Percentiles rank a stretch among this genome's conserved stretches.
Conservation (phyloP, 2,797 vertebrate genomes). For the Phaenicophaeus curvirostris region DNA sequence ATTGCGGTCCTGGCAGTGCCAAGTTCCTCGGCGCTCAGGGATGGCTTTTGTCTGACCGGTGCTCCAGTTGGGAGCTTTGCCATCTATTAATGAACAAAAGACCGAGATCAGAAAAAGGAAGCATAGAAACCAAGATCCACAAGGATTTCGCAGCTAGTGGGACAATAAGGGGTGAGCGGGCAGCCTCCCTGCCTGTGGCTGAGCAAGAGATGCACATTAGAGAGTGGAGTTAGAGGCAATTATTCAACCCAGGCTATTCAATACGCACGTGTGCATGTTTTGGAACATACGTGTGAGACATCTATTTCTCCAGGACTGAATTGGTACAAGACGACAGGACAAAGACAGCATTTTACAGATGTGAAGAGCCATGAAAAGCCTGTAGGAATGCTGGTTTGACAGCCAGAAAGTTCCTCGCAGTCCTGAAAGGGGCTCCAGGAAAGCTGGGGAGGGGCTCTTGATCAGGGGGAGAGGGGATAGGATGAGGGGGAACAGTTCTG, state of each 20-base stretch:
- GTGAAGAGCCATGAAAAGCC: neutral
- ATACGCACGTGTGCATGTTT: neutral
- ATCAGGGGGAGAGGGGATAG: too few relatives aligned
- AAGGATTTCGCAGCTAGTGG: neutral
- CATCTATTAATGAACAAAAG: neutral
- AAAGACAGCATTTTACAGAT: neutral
- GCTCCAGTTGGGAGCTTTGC: neutral
- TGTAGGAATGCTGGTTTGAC: neutral
- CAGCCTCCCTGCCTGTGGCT: neutral
- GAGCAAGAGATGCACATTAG: neutral
- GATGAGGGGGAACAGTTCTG: too few relatives aligned
- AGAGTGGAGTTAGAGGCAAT: neutral
- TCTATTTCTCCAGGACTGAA: neutral
- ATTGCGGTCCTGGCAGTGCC: neutral
- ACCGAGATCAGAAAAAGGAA: neutral
- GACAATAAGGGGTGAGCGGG: neutral
- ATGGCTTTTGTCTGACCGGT: neutral
- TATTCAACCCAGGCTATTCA: neutral
- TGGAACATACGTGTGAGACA: neutral
- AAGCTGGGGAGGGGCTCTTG: too few relatives aligned
- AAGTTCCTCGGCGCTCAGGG: neutral
- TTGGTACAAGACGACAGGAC: rapidly evolving
- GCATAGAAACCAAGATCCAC: neutral
- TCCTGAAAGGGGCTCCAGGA: too few relatives aligned
- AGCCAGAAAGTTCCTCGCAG: neutral